These are phyloP conservation scores for Mormyrus proboscirostris DNA, from an alignment of 2,797 vertebrate species.

Conservation along the genomic window DNA sequence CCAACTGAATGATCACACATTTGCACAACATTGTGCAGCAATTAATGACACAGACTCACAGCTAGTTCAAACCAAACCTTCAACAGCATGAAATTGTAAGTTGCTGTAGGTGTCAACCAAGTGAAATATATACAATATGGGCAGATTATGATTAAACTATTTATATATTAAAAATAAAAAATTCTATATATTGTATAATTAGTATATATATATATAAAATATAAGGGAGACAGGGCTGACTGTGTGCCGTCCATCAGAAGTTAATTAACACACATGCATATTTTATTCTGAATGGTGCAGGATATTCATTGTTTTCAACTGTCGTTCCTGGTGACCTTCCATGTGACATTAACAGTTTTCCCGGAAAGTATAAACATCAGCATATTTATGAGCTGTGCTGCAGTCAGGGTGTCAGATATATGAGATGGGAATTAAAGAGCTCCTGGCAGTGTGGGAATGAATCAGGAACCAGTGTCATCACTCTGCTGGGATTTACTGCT, in stretches of 20 bases:
- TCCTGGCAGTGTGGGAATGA: background rate
- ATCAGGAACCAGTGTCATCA: background rate
- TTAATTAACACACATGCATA: background rate
- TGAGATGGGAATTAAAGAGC: slow-evolving; percentile 9
- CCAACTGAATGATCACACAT: background rate
- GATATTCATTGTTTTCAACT: background rate
- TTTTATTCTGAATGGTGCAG: background rate
- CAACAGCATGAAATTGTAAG: background rate
- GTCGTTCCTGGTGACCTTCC: background rate
- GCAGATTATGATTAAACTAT: background rate
- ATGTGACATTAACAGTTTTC: background rate
- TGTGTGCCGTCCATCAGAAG: background rate
- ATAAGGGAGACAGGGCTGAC: background rate
- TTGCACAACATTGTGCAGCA: background rate
- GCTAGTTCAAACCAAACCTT: background rate
- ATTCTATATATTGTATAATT: background rate
- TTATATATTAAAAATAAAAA: background rate
- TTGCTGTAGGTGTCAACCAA: background rate
- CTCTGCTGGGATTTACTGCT: background rate
- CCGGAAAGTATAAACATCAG: background rate
- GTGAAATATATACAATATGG: background rate
- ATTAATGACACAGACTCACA: background rate
- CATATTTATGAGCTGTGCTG: background rate
- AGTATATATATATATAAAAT: background rate
- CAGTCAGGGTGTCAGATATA: slow-evolving; percentile 3